Conservation (phyloP, 2,797 vertebrate species). For the Acrossocheilus wenchowensis region DNA sequence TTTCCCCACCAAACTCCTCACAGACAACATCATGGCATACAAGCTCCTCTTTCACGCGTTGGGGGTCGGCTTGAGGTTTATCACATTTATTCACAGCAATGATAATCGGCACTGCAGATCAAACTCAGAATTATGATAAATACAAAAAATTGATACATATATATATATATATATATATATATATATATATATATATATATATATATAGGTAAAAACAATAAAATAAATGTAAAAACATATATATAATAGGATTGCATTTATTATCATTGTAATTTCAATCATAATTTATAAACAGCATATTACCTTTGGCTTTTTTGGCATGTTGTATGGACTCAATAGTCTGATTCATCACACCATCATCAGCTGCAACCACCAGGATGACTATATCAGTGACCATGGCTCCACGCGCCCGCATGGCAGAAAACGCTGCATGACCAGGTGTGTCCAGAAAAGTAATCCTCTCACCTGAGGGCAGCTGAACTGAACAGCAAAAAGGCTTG, state of each 20-base stretch:
- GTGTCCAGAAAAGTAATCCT: conserved; percentile 96
- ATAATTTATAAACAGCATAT: neutral
- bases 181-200: neutral
- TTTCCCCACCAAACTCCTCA: conserved; percentile 92
- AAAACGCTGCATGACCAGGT: conserved; percentile 95
- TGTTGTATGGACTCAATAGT: conserved; percentile 93
- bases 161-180: too few relatives aligned
- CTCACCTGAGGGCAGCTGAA: conserved; percentile 87
- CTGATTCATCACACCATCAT: conserved; percentile 96
- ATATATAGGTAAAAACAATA: neutral
- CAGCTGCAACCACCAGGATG: conserved; percentile 92
- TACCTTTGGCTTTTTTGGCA: conserved; percentile 86
- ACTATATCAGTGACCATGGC: conserved; percentile 90
- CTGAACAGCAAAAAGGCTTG: conserved; percentile 59
- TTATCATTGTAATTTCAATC: neutral
- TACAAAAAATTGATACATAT: neutral
- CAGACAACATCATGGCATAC: conserved; percentile 87
- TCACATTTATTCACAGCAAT: conserved; percentile 97
- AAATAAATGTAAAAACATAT: neutral
- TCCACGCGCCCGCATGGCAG: conserved; percentile 91
- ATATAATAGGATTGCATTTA: neutral
- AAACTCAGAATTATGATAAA: neutral
- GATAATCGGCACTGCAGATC: conserved; percentile 83
- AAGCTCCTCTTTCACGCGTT: conserved; percentile 86
- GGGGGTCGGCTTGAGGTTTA: conserved; percentile 85